These are phyloP conservation scores for Macquaria ambigua DNA, from an alignment of 2,113 vertebrate species.

Conservation along the genomic window DNA sequence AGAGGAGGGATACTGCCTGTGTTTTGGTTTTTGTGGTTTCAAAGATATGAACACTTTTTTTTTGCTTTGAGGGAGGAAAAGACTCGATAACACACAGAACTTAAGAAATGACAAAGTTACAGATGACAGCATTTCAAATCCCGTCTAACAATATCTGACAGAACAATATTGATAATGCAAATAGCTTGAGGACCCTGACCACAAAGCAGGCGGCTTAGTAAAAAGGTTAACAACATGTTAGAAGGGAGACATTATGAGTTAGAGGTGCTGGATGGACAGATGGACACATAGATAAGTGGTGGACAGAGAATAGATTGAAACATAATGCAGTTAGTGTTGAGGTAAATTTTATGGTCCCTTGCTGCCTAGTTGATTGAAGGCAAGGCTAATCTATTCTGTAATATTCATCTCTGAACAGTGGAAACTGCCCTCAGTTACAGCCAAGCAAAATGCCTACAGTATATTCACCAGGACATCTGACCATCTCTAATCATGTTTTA, in stretches of 20 bases:
- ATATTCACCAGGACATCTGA: slow-evolving; percentile 39
- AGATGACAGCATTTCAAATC: slow-evolving; percentile 57
- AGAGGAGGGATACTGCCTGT: slow-evolving; percentile 82
- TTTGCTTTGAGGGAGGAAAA: slow-evolving; percentile 66
- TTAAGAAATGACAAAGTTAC: slow-evolving; percentile 45
- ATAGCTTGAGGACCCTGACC: slow-evolving; percentile 72
- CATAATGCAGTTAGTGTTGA: slow-evolving; percentile 55
- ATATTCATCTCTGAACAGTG: slow-evolving; percentile 42
- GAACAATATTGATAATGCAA: slow-evolving; percentile 60
- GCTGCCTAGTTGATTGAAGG: slow-evolving; percentile 55
- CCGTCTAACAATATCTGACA: slow-evolving; percentile 41
- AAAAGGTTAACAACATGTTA: slow-evolving; percentile 52
- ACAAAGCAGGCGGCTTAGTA: slow-evolving; percentile 75
- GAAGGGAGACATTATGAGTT: slow-evolving; percentile 28
- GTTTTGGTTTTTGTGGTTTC: slow-evolving; percentile 79
- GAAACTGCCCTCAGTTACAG: slow-evolving; percentile 48
- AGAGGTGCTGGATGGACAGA: slow-evolving; percentile 2
- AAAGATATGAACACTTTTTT: slow-evolving; percentile 82
- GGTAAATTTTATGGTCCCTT: slow-evolving; percentile 64
- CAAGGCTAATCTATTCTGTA: slow-evolving; percentile 49
- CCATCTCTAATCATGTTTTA: slow-evolving; percentile 53
- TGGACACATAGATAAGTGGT: slow-evolving; percentile 30
- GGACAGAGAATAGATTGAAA: slow-evolving; percentile 38
- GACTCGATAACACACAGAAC: slow-evolving; percentile 40
- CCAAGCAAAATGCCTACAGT: slow-evolving; percentile 48